phyloP scores from a whole-genome alignment of 2,113 vertebrate species.

The Poeciliopsis turrubarensis region DNA sequence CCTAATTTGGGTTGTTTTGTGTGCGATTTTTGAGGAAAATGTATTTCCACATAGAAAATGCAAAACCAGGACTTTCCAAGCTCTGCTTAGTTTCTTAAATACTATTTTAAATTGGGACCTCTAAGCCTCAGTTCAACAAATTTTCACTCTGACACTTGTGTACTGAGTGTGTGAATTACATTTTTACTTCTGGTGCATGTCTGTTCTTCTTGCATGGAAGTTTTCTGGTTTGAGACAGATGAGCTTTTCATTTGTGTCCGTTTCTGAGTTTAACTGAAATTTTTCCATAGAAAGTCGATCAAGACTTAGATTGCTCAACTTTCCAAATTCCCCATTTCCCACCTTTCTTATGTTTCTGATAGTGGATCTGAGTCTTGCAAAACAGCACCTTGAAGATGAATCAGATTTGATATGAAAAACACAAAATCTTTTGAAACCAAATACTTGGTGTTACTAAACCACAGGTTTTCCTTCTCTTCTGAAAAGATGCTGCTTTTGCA shows the following conservation, averaged over 20 bases:
- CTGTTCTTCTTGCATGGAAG: constrained; percentile 91
- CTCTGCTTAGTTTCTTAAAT: constrained; percentile 35
- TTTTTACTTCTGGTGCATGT: constrained; percentile 88
- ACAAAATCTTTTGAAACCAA: constrained; percentile 6
- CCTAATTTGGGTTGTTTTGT: constrained; percentile 32
- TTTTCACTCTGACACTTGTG: constrained; percentile 80
- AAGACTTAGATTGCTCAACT: constrained; percentile 56
- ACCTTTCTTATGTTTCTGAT: constrained; percentile 55
- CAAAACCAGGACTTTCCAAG: constrained; percentile 39
- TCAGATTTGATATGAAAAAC: constrained; percentile 17
- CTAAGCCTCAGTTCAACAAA: constrained; percentile 88
- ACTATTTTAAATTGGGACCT: constrained; percentile 75
- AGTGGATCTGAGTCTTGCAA: constrained; percentile 78
- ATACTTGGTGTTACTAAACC: constrained; percentile 15
- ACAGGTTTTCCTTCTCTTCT: background rate
- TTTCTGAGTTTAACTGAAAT: constrained; percentile 51
- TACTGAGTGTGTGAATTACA: constrained; percentile 66
- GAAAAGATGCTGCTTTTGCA: constrained; percentile 79
- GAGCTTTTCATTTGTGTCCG: constrained; percentile 51
- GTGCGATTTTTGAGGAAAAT: constrained; percentile 36
- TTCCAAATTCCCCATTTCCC: constrained; percentile 56
- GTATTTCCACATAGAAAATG: constrained; percentile 4
- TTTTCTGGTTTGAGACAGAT: constrained; percentile 70
- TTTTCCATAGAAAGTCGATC: constrained; percentile 61
- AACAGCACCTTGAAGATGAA: constrained; percentile 67